These are phyloP conservation scores for Gulo gulo DNA, from an alignment of 2,113 vertebrate genomes.

Conservation along the genomic window DNA sequence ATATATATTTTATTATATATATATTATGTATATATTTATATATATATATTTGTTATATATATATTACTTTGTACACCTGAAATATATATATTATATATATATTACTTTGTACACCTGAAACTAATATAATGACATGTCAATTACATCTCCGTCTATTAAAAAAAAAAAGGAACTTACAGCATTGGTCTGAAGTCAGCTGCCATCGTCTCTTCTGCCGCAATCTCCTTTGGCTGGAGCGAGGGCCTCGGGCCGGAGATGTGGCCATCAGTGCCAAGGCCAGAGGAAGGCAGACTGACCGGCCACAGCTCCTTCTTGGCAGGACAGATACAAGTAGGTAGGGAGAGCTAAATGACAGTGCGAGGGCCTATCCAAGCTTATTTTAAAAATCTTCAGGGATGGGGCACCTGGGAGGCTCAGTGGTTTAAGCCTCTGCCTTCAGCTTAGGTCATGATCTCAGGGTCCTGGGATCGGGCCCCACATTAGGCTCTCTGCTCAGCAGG, in stretches of 20 bases:
- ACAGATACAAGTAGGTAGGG: neutral
- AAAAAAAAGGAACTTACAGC: neutral
- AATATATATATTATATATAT: too few relatives aligned
- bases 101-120: neutral
- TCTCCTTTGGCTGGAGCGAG: neutral
- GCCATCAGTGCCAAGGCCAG: neutral
- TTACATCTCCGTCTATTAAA: neutral
- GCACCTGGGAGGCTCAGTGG: too few relatives aligned
- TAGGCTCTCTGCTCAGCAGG: too few relatives aligned
- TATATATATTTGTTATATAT: too few relatives aligned
- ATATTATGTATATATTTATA: too few relatives aligned
- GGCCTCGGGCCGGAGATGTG: neutral
- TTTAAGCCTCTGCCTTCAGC: too few relatives aligned
- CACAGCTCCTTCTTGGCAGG: neutral
- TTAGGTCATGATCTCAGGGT: too few relatives aligned
- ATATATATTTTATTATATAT: too few relatives aligned
- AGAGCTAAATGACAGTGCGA: neutral
- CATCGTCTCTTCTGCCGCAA: neutral
- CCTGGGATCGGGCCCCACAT: too few relatives aligned
- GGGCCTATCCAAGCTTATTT: neutral
- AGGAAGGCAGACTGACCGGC: neutral
- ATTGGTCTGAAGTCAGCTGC: neutral
- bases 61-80: too few relatives aligned
- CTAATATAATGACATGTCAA: neutral
- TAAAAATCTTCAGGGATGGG: neutral